Conservation (phyloP, 2,888 invertebrate species). For the Clitarchus hookeri region DNA sequence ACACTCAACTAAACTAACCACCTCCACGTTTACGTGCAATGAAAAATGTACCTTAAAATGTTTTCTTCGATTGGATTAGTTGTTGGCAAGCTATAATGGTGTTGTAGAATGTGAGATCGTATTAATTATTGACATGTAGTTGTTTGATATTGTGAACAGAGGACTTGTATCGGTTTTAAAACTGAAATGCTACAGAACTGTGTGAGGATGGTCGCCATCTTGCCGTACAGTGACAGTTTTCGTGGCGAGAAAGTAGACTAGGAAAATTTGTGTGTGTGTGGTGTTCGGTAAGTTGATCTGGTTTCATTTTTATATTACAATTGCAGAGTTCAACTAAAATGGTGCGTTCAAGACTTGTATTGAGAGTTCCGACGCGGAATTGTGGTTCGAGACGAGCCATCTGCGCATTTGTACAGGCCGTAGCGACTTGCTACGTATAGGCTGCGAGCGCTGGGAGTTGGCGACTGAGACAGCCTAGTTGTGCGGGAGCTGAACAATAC, state of each 20-base stretch:
- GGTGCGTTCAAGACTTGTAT: neutral
- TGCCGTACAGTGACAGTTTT: constrained; percentile 39
- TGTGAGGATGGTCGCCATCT: constrained; percentile 40
- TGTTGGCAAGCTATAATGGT: neutral
- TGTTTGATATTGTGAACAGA: neutral
- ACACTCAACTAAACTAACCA: constrained; percentile 7
- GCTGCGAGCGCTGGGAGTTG: constrained; percentile 59
- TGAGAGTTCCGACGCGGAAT: neutral
- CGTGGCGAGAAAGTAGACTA: constrained; percentile 34
- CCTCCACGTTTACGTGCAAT: neutral
- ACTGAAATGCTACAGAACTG: neutral
- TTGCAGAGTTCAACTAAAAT: neutral
- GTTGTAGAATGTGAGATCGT: neutral
- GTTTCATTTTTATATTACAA: neutral
- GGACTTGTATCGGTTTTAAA: neutral
- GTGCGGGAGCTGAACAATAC: constrained; percentile 55
- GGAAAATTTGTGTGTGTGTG: neutral
- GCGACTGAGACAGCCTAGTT: constrained; percentile 53
- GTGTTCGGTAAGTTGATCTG: constrained; percentile 19
- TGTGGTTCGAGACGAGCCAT: constrained; percentile 44
- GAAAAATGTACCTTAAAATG: neutral
- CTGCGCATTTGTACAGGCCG: constrained; percentile 57
- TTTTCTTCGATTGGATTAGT: neutral
- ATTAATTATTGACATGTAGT: neutral
- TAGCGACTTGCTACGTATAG: constrained; percentile 55